phyloP scores from a whole-genome alignment of 2,888 invertebrate genomes.

The Andrena chrysosceles region DNA sequence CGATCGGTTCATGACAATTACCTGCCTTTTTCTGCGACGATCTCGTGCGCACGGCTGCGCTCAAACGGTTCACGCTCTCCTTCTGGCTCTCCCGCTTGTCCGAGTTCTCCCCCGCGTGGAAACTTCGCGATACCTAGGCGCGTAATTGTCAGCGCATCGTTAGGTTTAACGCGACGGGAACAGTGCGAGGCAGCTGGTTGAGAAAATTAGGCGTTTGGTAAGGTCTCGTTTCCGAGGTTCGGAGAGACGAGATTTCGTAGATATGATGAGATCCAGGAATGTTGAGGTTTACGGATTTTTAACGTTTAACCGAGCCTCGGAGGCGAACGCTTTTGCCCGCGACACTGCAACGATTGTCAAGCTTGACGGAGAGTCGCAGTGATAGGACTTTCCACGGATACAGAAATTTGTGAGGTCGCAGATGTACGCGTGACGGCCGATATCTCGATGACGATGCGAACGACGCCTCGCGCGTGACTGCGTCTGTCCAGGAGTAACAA shows the following conservation, averaged over 20 bases:
- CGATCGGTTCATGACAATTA: neutral
- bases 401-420: conserved; percentile 71
- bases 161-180: neutral
- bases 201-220: too few species aligned
- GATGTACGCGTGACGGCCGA: conserved; percentile 75
- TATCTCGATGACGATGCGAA: conserved; percentile 61
- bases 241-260: too few species aligned
- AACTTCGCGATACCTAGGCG: neutral
- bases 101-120: neutral
- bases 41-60: neutral
- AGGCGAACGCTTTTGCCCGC: neutral
- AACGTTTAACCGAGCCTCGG: neutral
- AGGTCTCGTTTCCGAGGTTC: too few species aligned
- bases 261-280: too few species aligned
- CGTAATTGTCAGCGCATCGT: neutral
- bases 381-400: conserved; percentile 3
- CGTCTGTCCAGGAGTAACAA: conserved; percentile 76
- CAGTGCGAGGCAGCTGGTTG: neutral
- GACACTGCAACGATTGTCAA: neutral
- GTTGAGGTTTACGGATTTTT: too few species aligned
- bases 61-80: neutral
- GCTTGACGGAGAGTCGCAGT: neutral
- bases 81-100: neutral
- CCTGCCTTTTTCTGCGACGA: conserved; percentile 29
- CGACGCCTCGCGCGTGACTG: conserved; percentile 61